Evolutionary conservation across 2,888 invertebrate species (phyloP).

Genomic region (Drosophila lutescens): DNA sequence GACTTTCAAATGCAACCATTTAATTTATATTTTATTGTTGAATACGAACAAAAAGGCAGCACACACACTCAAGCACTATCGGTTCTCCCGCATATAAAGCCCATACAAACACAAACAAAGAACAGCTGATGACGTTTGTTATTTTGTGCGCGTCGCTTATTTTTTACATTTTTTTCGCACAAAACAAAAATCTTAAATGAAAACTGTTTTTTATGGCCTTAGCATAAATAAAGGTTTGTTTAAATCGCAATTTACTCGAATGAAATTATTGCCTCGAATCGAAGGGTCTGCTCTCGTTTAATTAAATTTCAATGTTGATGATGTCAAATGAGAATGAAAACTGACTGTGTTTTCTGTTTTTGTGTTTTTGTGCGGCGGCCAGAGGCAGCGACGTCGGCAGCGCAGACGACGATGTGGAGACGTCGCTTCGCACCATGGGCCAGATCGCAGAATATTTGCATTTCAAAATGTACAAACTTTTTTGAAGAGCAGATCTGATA

Average conservation of each 20-base stretch:
- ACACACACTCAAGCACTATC: constrained; percentile 1
- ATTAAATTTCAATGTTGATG: constrained; percentile 79
- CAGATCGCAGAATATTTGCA: neutral
- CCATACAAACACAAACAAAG: constrained; percentile 27
- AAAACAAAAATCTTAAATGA: constrained; percentile 60
- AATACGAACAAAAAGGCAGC: neutral
- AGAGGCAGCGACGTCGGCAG: constrained; percentile 50
- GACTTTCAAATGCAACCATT: constrained; percentile 10
- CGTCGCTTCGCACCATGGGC: constrained; percentile 36
- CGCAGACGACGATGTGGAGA: constrained; percentile 48
- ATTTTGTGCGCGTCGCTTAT: constrained; percentile 65
- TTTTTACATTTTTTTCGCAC: constrained; percentile 44
- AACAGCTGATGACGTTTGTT: constrained; percentile 77
- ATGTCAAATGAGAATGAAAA: constrained; percentile 81
- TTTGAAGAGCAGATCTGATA: neutral
- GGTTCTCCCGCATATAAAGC: constrained; percentile 12
- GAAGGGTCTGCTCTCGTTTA: constrained; percentile 58
- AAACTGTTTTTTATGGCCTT: constrained; percentile 34
- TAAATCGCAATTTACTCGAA: constrained; percentile 59
- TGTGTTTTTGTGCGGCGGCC: constrained; percentile 51
- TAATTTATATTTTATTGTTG: constrained; percentile 7
- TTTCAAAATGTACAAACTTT: neutral
- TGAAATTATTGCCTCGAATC: constrained; percentile 29
- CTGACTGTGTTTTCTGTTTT: constrained; percentile 73
- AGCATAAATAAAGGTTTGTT: constrained; percentile 56